Evolutionary conservation across 2,888 invertebrate genomes (phyloP), one percentile per base, ranked within the genome.

Genomic region (Ormyrus thymus): DNA sequence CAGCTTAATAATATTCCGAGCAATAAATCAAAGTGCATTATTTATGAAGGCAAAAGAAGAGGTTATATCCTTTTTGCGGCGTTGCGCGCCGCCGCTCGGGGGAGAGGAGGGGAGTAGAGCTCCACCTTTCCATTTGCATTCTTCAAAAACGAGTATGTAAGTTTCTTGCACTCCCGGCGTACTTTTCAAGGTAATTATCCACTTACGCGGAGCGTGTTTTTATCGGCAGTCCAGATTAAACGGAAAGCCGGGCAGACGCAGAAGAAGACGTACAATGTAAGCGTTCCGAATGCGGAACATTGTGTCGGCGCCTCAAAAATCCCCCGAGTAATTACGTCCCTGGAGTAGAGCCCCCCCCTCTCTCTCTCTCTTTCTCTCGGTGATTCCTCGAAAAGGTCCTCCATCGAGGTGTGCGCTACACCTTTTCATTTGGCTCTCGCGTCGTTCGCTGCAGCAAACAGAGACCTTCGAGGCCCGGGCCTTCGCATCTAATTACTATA

Each of bases 401-500:
- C 81, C 83, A 79, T 82, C 83, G 82, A 83, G 85, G 84, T 85
- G 76, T 65, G 69, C 29, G 29, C 85, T 86, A 85, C 86, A 86
- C 87, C 89, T 88, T 89, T 89, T 89, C 89, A 89, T 89, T 89
- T 88, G 84, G 84, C 76, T 82, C 82, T 53, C 51, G 51, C 29
- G 59, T 58, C 71, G 7, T 45, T 45, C 66, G 68, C 64, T 53
- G 58, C 66, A 66, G 68, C 59, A 58, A 56, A 65, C 53, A 68
- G 62, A 76, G 76, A 74, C 53, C 72, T 78, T 70, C 79, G 59
- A 15, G 43, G 66, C 15, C 51, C 51, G 45, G 15, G n/a, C 76
- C 80, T 78, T 82, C 84, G 83, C 83, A 83, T 85, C 84, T 89
- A 89, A 90, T 90, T 87, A 90, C 90, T 89, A 89, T 89, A 89